These are phyloP conservation scores for Himantopus leucocephalus DNA, from an alignment of 2,113 vertebrate species.

Conservation along the genomic window DNA sequence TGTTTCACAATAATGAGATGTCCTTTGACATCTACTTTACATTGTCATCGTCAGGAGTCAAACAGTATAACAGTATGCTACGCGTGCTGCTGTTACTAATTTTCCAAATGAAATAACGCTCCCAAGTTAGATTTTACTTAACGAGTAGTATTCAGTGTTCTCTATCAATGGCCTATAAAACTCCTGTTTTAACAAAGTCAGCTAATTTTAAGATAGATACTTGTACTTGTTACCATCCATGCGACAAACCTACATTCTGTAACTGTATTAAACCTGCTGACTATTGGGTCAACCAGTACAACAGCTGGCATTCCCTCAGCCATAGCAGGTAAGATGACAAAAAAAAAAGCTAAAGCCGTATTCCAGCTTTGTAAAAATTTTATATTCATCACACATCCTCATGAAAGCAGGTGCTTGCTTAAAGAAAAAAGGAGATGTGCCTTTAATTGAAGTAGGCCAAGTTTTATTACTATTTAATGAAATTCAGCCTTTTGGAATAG, in stretches of 20 bases:
- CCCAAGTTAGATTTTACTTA: not conserved
- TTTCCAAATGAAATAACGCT: not conserved
- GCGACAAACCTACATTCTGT: fast-evolving
- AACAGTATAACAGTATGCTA: not conserved
- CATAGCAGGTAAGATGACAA: not conserved
- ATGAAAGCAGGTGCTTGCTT: not conserved
- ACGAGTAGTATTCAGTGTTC: not conserved
- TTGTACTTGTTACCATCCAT: not conserved
- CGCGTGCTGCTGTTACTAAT: not conserved
- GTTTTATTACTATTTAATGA: slow-evolving; percentile 43
- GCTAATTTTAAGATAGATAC: not conserved
- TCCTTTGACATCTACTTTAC: not conserved
- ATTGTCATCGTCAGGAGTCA: not conserved
- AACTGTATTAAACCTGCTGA: not conserved
- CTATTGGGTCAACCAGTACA: not conserved
- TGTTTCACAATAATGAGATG: not conserved
- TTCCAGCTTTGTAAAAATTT: not conserved
- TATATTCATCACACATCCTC: not conserved
- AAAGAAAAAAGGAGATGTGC: not conserved
- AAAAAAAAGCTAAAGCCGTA: not conserved
- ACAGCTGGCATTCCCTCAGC: not conserved
- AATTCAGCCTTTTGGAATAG: slow-evolving; percentile 23
- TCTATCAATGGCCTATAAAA: not conserved
- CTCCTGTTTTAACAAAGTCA: not conserved
- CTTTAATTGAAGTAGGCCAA: slow-evolving; percentile 50